Conservation (phyloP, 64 coral and sea anemone species). For the Stichodactyla mertensii region DNA sequence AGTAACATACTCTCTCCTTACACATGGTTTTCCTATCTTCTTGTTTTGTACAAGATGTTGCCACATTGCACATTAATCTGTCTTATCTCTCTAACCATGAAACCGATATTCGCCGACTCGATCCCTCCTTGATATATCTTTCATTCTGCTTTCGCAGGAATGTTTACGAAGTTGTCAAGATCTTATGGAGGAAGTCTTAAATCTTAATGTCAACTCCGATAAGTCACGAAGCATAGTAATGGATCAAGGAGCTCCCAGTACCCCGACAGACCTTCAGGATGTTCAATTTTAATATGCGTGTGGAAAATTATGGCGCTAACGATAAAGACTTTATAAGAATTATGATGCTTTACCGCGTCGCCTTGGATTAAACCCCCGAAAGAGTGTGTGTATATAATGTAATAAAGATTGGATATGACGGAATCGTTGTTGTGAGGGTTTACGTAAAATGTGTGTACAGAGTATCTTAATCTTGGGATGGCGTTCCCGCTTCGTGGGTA, state of each 20-base stretch:
- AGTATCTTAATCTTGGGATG: background rate
- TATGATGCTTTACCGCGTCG: slow-evolving; percentile 4
- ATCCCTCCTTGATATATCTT: background rate
- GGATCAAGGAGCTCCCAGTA: slow-evolving; percentile 58
- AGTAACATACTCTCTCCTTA: background rate
- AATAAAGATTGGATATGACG: slow-evolving; percentile 50
- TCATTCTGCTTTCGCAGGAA: slow-evolving; percentile 59
- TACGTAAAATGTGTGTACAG: background rate
- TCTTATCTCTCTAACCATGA: background rate
- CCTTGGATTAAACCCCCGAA: slow-evolving; percentile 7
- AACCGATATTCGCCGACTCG: background rate
- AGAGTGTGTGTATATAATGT: slow-evolving; percentile 44
- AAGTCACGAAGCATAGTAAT: slow-evolving; percentile 33
- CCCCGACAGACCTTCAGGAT: slow-evolving; percentile 95
- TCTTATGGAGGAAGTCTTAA: slow-evolving; percentile 92
- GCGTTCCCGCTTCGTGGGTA: no score
- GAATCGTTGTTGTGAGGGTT: background rate
- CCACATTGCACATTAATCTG: background rate
- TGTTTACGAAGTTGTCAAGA: slow-evolving; percentile 86
- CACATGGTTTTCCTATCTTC: background rate
- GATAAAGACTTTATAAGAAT: slow-evolving; percentile 4
- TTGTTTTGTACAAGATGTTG: background rate
- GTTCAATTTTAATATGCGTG: slow-evolving; percentile 75
- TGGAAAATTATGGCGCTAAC: background rate
- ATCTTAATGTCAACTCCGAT: slow-evolving; percentile 69